Evolutionary conservation across 2,888 invertebrate species (phyloP).

Genomic region (Strigamia maritima): DNA sequence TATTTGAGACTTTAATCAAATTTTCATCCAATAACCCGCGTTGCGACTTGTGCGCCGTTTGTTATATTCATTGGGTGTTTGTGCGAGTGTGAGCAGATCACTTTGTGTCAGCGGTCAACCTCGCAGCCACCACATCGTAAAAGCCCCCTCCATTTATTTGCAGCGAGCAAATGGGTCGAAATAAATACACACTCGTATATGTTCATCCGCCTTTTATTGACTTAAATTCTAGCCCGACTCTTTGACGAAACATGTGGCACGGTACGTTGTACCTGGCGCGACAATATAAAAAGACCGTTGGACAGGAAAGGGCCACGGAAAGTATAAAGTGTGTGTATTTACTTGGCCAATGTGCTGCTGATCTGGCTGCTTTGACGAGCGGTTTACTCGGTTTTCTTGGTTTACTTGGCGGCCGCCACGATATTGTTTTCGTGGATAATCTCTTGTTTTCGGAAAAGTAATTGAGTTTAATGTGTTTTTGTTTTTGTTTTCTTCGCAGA

Average conservation of each 20-base stretch:
- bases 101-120: conserved; percentile 13
- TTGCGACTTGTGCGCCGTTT: not conserved
- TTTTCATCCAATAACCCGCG: not conserved
- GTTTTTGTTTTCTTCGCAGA: not conserved
- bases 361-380: too few relatives aligned
- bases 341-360: too few relatives aligned
- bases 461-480: too few relatives aligned
- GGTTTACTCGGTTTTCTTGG: too few relatives aligned
- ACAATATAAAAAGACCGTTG: not conserved
- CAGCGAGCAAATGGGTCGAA: not conserved
- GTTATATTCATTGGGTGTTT: conserved; percentile 11
- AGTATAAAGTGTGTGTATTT: too few relatives aligned
- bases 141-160: conserved; percentile 5
- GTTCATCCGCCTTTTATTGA: conserved; percentile 1
- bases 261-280: not conserved
- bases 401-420: too few relatives aligned
- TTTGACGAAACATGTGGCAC: not conserved
- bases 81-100: conserved; percentile 8
- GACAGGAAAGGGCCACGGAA: too few relatives aligned
- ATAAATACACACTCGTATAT: conserved; percentile 6
- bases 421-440: too few relatives aligned
- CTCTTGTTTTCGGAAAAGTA: too few relatives aligned
- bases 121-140: not conserved
- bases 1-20: not conserved
- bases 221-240: not conserved